These are phyloP conservation scores for Drosophila sucinea DNA, from an alignment of 1,140 invertebrate species.

Conservation along the genomic window DNA sequence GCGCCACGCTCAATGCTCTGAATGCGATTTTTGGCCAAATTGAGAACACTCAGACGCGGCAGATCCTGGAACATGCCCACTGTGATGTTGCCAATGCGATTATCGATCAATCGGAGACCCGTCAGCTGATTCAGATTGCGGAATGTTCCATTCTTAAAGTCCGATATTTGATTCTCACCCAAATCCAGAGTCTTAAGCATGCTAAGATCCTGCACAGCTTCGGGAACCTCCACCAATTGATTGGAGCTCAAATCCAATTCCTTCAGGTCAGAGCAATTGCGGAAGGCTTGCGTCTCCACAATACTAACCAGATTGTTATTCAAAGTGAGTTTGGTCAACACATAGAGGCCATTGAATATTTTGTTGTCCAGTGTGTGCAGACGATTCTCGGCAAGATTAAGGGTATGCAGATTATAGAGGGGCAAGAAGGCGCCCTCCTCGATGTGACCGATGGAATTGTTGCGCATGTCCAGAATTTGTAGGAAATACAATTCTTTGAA, in stretches of 20 bases:
- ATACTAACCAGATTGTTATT: constrained; percentile 90
- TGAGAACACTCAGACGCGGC: constrained; percentile 90
- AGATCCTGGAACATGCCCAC: constrained; percentile 88
- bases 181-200: constrained; percentile 91
- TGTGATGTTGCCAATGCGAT: constrained; percentile 90
- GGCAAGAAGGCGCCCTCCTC: constrained; percentile 91
- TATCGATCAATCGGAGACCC: constrained; percentile 91
- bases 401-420: constrained; percentile 91
- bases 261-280: constrained; percentile 90
- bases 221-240: constrained; percentile 88
- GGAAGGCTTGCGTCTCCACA: constrained; percentile 90
- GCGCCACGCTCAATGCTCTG: constrained; percentile 89
- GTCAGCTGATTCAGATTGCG: constrained; percentile 89
- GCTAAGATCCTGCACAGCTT: constrained; percentile 89
- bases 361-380: constrained; percentile 89
- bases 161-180: constrained; percentile 91
- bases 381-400: constrained; percentile 91
- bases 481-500: constrained; percentile 92
- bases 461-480: constrained; percentile 91
- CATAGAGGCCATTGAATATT: constrained; percentile 91
- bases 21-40: constrained; percentile 92
- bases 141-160: constrained; percentile 89
- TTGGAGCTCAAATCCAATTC: constrained; percentile 94
- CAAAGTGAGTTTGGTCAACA: constrained; percentile 90
- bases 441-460: constrained; percentile 90